Evolutionary conservation across 2,797 vertebrate genomes (phyloP).

Genomic region (Peromyscus eremicus): DNA sequence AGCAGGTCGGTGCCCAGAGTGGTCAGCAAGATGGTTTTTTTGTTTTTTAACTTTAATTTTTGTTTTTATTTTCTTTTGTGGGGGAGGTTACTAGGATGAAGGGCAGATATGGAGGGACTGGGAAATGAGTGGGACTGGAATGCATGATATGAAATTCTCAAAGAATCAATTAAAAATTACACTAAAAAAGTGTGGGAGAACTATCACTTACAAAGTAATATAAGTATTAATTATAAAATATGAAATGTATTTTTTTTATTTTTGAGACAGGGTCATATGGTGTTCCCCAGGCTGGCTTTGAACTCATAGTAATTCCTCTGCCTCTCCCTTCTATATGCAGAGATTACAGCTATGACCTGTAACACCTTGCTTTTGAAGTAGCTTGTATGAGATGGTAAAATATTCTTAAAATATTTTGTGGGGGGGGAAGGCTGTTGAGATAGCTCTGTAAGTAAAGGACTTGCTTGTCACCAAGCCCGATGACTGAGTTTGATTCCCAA

Average conservation of each 20-base stretch:
- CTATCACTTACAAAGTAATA: constrained; percentile 51
- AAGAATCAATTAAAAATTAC: too few species aligned
- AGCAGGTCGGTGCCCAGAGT: too few species aligned
- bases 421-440: background rate
- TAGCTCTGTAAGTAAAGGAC: background rate
- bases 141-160: too few species aligned
- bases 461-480: background rate
- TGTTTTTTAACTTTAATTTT: too few species aligned
- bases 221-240: constrained; percentile 53
- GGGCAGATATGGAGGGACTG: too few species aligned
- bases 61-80: too few species aligned
- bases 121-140: too few species aligned
- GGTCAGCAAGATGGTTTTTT: too few species aligned
- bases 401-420: background rate
- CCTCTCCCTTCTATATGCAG: background rate
- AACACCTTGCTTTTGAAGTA: background rate
- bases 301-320: background rate
- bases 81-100: too few species aligned
- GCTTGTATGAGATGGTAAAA: constrained; percentile 41
- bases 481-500: background rate
- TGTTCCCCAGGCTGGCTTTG: background rate
- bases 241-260: background rate
- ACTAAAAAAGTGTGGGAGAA: background rate
- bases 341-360: too few species aligned
- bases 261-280: background rate